Base-by-base conservation (phyloP, 2,113 vertebrate species). In the Chloropsis hardwickii region DNA sequence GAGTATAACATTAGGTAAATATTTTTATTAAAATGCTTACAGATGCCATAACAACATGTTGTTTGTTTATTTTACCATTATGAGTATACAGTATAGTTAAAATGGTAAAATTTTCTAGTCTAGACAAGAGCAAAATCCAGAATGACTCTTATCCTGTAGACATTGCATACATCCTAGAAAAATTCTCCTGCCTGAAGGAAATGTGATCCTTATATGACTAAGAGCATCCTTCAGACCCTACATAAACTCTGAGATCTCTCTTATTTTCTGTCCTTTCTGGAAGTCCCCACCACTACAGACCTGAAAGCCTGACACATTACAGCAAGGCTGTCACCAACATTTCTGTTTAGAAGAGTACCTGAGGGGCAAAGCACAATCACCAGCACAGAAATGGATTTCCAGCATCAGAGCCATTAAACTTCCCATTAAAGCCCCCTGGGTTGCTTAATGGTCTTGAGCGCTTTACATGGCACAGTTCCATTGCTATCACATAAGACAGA, bases 361-460 rank as follows among this genome's bases (percentile, higher is more conserved):
- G 69, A 76, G 86, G 48, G 72, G 65, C 47, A 92, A 70, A 95
- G 89, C 25, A 57, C n/a, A 89, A 56, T n/a, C 65, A 92, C 44
- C 56, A 88, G 69, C 67, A 92, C 12, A 92, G 56, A 82, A 94
- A 94, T 14, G 6, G 62, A 66, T 89, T 95, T 89, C 58, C 70
- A 91, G 73, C 70, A 72, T 56, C 84, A 87, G 78, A 87, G 48
- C 39, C 87, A 92, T 87, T 86, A 86, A 71, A 78, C 6, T 82
- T 91, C 62, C 40, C 61, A 85, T 91, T 91, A 94, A 86, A 88
- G 45, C 31, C 39, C 60, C 39, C 58, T 58, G 70, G 29, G 62
- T 60, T 92, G 76, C 82, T 70, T 94, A 95, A 92, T 80, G 88
- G 47, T 86, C 76, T 71, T 73, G 42, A 88, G 67, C 58, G 86